These are phyloP conservation scores for Drosophila rufa DNA, from an alignment of 1,140 invertebrate genomes.

Conservation along the genomic window DNA sequence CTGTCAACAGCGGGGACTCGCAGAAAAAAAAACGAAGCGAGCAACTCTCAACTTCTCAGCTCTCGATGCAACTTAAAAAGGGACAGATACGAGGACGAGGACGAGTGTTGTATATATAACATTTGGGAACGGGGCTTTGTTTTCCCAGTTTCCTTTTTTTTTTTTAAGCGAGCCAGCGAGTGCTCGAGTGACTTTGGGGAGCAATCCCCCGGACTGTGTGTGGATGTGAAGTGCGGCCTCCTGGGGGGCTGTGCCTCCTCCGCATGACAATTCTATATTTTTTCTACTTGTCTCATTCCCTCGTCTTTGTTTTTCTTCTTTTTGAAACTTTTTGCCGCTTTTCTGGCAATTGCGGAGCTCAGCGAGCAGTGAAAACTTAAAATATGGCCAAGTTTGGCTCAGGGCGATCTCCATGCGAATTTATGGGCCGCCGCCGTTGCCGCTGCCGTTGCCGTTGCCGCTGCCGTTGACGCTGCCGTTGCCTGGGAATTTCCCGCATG, in stretches of 20 bases:
- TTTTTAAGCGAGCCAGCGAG: constrained; percentile 18
- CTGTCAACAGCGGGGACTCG: constrained; percentile 69
- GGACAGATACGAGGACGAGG: constrained; percentile 23
- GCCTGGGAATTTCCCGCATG: constrained; percentile 68
- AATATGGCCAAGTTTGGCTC: constrained; percentile 80
- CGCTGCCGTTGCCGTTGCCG: constrained; percentile 62
- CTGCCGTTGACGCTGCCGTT: constrained; percentile 53
- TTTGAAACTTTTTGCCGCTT: constrained; percentile 44
- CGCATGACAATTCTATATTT: constrained; percentile 68
- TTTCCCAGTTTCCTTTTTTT: constrained; percentile 35
- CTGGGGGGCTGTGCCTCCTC: constrained; percentile 54
- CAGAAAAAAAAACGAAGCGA: neutral
- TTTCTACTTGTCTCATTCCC: constrained; percentile 66
- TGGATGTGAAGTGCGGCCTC: constrained; percentile 73
- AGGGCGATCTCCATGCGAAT: constrained; percentile 78
- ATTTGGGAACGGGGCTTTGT: constrained; percentile 23
- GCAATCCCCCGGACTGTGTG: constrained; percentile 32
- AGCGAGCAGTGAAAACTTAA: constrained; percentile 71
- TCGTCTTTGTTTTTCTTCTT: constrained; percentile 22
- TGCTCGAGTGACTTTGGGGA: constrained; percentile 54
- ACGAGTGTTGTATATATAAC: constrained; percentile 21
- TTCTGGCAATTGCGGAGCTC: constrained; percentile 62
- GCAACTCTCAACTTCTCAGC: constrained; percentile 58
- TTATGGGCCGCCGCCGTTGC: constrained; percentile 64
- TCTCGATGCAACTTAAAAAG: constrained; percentile 67